Conservation (phyloP, 37 sponge, comb jelly and placozoan species). For the Cliona cf. orientalis region DNA sequence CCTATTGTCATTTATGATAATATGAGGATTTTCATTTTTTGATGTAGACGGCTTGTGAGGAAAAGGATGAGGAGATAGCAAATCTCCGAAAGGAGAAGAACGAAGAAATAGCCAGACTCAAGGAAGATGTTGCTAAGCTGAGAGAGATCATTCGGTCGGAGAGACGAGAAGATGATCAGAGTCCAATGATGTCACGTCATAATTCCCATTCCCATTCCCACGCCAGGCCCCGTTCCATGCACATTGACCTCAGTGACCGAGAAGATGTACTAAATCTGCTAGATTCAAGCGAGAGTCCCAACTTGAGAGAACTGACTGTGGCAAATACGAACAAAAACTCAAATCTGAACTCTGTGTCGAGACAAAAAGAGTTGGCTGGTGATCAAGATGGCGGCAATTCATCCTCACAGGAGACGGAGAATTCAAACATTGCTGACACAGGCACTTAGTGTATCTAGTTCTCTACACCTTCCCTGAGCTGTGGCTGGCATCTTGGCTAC, state of each 20-base stretch:
- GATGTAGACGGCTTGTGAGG: not conserved
- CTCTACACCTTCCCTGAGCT: too few species aligned
- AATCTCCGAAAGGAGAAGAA: constrained; percentile 3
- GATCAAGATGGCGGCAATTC: too few species aligned
- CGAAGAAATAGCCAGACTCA: constrained; percentile 7
- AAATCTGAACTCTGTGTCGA: too few species aligned
- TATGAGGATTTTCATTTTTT: not conserved
- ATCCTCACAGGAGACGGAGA: too few species aligned
- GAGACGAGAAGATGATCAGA: not conserved
- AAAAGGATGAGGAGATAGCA: not conserved
- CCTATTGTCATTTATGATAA: not conserved
- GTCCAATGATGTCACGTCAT: not conserved
- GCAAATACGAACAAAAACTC: too few species aligned
- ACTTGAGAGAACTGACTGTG: too few species aligned
- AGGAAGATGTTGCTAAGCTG: not conserved
- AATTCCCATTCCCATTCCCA: not conserved
- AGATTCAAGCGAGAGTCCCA: too few species aligned
- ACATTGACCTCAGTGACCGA: constrained; percentile 13
- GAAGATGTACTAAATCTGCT: not conserved
- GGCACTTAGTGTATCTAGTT: too few species aligned
- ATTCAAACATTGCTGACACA: too few species aligned
- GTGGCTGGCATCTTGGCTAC: too few species aligned
- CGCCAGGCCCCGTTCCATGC: constrained; percentile 18
- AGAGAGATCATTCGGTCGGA: not conserved
- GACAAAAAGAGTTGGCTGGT: too few species aligned